phyloP scores from a whole-genome alignment of 2,797 vertebrate genomes.

The Myotis planiceps region DNA sequence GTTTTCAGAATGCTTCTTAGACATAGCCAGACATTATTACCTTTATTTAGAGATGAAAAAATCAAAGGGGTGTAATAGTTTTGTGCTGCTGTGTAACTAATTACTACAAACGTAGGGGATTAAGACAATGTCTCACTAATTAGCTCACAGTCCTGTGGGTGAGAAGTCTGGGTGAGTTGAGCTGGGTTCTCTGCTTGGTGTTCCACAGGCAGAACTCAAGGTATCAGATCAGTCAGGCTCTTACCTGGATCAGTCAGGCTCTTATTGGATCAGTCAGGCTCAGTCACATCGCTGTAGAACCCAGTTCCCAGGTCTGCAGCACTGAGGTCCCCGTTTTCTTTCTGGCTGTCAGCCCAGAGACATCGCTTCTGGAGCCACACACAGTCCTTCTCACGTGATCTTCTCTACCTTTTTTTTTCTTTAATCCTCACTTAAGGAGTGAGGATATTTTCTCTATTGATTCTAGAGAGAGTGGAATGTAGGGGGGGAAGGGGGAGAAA shows the following conservation, averaged over 20 bases:
- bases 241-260: neutral
- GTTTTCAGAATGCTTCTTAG: constrained; percentile 10
- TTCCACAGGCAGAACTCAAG: neutral
- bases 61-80: neutral
- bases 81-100: neutral
- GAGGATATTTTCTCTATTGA: no score
- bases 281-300: neutral
- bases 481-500: no score
- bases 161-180: neutral
- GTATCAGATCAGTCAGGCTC: neutral
- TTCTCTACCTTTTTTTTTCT: neutral
- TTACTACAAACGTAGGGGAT: neutral
- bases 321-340: neutral
- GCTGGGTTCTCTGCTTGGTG: neutral
- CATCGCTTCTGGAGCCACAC: neutral
- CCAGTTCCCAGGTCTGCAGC: neutral
- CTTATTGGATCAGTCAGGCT: neutral
- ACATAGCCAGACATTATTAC: neutral
- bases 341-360: neutral
- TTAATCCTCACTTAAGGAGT: no score
- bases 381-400: neutral
- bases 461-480: no score
- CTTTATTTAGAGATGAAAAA: constrained; percentile 45
- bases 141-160: neutral
- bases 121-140: neutral